These are phyloP conservation scores for Acropora tenuis DNA, from an alignment of 64 coral and sea anemone species.

Conservation along the genomic window DNA sequence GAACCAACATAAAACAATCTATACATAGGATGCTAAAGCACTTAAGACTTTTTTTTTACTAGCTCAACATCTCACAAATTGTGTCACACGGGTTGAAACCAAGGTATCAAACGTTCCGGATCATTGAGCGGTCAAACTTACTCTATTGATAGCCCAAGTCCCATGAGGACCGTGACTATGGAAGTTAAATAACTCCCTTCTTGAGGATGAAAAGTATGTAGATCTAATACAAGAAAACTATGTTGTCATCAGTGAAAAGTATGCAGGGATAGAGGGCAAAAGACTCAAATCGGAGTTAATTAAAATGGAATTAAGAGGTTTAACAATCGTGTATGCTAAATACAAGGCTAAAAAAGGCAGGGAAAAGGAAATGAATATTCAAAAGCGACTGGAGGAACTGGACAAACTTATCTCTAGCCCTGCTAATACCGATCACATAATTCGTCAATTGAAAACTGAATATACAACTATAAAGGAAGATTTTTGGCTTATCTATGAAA, in stretches of 20 bases:
- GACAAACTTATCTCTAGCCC: background rate
- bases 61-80: background rate
- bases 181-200: background rate
- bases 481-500: background rate
- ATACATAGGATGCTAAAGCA: background rate
- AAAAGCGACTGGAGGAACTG: background rate
- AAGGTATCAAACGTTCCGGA: background rate
- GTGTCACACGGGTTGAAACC: background rate
- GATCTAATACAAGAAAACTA: background rate
- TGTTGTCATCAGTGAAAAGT: background rate
- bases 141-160: background rate
- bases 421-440: background rate
- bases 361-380: background rate
- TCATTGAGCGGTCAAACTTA: background rate
- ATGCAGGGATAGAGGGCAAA: background rate
- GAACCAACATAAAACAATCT: background rate
- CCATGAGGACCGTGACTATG: background rate
- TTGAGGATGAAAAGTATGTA: background rate
- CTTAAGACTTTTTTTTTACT: conserved; percentile 1
- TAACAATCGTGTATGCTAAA: background rate
- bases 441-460: background rate
- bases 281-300: background rate
- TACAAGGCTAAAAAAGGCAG: background rate
- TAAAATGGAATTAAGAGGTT: background rate
- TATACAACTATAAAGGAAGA: background rate